These are phyloP conservation scores for Teleogryllus occipitalis DNA, from an alignment of 1,140 invertebrate species.

Conservation along the genomic window DNA sequence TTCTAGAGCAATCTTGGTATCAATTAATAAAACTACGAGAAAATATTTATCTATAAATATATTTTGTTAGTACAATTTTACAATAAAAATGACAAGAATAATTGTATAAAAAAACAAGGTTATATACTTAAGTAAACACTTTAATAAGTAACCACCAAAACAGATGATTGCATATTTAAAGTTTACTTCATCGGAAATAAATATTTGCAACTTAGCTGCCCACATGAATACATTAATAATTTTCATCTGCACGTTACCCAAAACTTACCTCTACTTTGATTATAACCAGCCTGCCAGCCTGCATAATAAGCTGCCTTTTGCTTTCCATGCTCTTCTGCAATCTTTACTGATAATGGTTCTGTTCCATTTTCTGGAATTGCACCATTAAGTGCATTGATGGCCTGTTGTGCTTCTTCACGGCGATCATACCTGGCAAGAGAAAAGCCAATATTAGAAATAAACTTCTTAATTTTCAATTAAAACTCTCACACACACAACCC, in stretches of 20 bases:
- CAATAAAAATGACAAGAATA: no score
- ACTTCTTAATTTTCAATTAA: not conserved
- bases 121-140: no score
- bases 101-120: no score
- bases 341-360: conserved; percentile 74
- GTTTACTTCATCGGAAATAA: no score
- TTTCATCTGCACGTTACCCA: conserved; percentile 45
- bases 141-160: no score
- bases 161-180: no score
- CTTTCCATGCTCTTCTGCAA: conserved; percentile 90
- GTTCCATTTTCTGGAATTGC: conserved; percentile 72
- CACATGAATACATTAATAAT: conserved; percentile 39
- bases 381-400: conserved; percentile 77
- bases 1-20: no score
- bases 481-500: no score
- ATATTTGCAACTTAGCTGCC: no score
- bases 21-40: no score
- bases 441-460: not conserved
- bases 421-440: conserved; percentile 55
- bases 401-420: conserved; percentile 78
- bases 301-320: conserved; percentile 66
- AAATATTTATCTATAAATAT: no score
- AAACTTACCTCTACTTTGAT: conserved; percentile 41
- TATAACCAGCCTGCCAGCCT: conserved; percentile 48
- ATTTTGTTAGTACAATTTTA: no score